phyloP scores from a whole-genome alignment of 2,113 vertebrate species.

The Urocolius indicus region DNA sequence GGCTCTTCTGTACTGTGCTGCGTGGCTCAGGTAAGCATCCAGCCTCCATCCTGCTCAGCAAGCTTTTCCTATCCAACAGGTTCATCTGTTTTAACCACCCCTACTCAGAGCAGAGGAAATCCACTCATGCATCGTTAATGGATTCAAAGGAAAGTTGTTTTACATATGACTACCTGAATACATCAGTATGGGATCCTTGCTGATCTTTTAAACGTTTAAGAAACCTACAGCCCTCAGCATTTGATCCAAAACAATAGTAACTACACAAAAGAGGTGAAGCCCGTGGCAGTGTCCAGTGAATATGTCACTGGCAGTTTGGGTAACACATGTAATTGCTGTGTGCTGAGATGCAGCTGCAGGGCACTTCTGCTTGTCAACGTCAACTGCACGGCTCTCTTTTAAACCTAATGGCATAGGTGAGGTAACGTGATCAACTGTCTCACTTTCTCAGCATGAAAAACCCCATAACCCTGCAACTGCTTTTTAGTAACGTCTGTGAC shows the following conservation, averaged over 20 bases:
- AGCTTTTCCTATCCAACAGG: not conserved
- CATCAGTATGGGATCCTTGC: not conserved
- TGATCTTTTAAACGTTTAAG: not conserved
- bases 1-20: not conserved
- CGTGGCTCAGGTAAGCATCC: not conserved
- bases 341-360: not conserved
- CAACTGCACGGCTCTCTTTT: not conserved
- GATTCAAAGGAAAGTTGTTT: not conserved
- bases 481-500: not conserved
- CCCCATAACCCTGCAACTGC: too few species aligned
- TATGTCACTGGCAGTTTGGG: not conserved
- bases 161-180: not conserved
- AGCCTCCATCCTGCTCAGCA: not conserved
- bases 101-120: not conserved
- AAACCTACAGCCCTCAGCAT: not conserved
- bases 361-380: not conserved
- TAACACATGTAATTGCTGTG: not conserved
- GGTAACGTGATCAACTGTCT: too few species aligned
- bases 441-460: not conserved
- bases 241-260: not conserved
- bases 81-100: not conserved
- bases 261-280: not conserved
- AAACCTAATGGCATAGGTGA: not conserved
- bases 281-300: not conserved
- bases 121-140: not conserved